Percentiles rank a stretch among this genome's conserved stretches.
Evolutionary conservation across 35 echinoderm and acorn worm species (phyloP).

Genomic region (Ptychodera flava): DNA sequence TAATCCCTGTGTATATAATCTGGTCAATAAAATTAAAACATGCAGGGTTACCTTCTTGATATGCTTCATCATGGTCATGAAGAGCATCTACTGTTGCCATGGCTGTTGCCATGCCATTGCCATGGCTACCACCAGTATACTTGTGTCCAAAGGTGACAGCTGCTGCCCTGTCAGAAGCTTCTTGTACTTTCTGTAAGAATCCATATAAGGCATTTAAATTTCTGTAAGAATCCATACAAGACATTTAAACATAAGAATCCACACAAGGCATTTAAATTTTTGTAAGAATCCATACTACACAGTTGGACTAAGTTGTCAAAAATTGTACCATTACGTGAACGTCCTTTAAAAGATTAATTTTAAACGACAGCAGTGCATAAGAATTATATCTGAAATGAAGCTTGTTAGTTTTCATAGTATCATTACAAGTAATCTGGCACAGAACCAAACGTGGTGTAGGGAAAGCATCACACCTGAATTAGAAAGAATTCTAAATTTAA

Average conservation of each 20-base stretch:
- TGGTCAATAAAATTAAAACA: too few relatives aligned
- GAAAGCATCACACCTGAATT: too few relatives aligned
- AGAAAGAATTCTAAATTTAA: too few relatives aligned
- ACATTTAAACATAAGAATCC: not conserved
- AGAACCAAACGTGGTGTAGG: too few relatives aligned
- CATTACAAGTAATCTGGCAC: too few relatives aligned
- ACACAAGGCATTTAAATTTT: not conserved
- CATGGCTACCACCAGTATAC: slow-evolving; percentile 14
- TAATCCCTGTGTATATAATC: too few relatives aligned
- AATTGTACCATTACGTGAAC: not conserved
- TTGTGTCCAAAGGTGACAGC: slow-evolving; percentile 83
- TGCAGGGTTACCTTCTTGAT: slow-evolving; percentile 61
- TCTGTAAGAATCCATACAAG: not conserved
- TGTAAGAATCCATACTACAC: not conserved
- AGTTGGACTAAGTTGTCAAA: not conserved
- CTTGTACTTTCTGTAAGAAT: slow-evolving; percentile 77
- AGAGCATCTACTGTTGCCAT: slow-evolving; percentile 78
- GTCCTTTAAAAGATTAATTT: not conserved
- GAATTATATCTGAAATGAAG: too few relatives aligned
- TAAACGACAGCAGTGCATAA: not conserved
- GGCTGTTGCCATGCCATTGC: slow-evolving; percentile 51
- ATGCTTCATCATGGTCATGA: slow-evolving; percentile 81
- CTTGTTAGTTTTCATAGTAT: too few relatives aligned
- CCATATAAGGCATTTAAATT: not conserved
- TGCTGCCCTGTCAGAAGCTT: slow-evolving; percentile 76